Conservation (phyloP, 53 echinoderm and acorn worm genomes). For the Paelopatides confundens region DNA sequence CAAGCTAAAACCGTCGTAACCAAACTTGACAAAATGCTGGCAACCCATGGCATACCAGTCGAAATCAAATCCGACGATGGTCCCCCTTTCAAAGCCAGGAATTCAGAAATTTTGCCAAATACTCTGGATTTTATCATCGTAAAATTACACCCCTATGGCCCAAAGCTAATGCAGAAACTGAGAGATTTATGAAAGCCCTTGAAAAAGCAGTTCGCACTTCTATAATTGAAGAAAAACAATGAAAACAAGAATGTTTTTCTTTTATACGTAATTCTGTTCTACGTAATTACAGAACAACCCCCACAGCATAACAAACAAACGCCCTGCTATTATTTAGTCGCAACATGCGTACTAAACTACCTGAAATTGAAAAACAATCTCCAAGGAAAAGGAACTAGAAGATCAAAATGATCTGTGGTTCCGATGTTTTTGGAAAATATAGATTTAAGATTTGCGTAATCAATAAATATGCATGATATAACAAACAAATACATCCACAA, state of each 20-base stretch:
- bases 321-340: constrained; percentile 44
- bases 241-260: background rate
- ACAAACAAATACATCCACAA: too few relatives aligned
- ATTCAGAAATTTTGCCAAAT: background rate
- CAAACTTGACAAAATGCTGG: constrained; percentile 27
- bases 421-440: too few relatives aligned
- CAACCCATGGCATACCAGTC: constrained; percentile 5
- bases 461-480: too few relatives aligned
- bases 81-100: constrained; percentile 11
- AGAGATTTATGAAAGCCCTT: constrained; percentile 38
- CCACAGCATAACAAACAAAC: constrained; percentile 37
- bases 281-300: constrained; percentile 57
- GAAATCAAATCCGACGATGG: constrained; percentile 67
- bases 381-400: too few relatives aligned
- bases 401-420: too few relatives aligned
- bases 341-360: constrained; percentile 4
- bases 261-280: background rate
- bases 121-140: background rate
- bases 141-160: constrained; percentile 47
- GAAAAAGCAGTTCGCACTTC: too few relatives aligned
- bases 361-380: background rate
- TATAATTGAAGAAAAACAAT: constrained; percentile 35
- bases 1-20: constrained; percentile 25
- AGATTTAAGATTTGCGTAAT: too few relatives aligned
- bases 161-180: constrained; percentile 23